Conservation (phyloP, 53 echinoderm and acorn worm species). For the Paracentrotus lividus region DNA sequence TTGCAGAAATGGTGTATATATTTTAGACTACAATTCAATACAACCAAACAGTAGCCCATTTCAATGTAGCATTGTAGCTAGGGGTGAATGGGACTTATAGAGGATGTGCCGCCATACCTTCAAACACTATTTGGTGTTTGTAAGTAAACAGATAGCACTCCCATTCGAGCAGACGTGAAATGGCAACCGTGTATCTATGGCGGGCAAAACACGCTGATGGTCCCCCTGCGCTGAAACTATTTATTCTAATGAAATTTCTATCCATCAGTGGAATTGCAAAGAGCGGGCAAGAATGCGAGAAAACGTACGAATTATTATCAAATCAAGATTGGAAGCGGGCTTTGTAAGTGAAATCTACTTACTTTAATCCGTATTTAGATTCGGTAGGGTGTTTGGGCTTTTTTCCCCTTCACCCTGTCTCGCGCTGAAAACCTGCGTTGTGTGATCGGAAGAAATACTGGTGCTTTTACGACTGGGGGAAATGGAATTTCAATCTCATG, state of each 20-base stretch:
- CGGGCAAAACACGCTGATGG: not conserved
- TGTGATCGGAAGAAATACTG: not conserved
- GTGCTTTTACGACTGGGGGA: slow-evolving; percentile 14
- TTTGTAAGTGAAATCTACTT: slow-evolving; percentile 63
- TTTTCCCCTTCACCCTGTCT: too few species aligned
- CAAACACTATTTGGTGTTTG: not conserved
- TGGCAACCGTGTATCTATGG: not conserved
- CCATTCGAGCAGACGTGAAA: not conserved
- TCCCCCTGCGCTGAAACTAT: slow-evolving; percentile 36
- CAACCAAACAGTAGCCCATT: not conserved
- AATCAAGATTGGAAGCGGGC: slow-evolving; percentile 47
- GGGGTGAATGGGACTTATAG: not conserved
- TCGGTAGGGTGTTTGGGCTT: not conserved
- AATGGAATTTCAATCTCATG: slow-evolving; percentile 53
- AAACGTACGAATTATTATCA: slow-evolving; percentile 61
- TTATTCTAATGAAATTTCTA: slow-evolving; percentile 56
- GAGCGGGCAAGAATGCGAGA: slow-evolving; percentile 36
- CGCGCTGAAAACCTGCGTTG: not conserved
- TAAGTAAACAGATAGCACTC: slow-evolving; percentile 6
- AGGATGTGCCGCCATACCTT: not conserved
- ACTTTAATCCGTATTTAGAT: slow-evolving; percentile 55
- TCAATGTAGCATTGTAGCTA: not conserved
- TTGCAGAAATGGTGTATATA: too few species aligned
- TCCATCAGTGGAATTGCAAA: slow-evolving; percentile 30
- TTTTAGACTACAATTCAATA: too few species aligned